Conservation (phyloP, 2,797 vertebrate species). For the Dryobates pubescens region DNA sequence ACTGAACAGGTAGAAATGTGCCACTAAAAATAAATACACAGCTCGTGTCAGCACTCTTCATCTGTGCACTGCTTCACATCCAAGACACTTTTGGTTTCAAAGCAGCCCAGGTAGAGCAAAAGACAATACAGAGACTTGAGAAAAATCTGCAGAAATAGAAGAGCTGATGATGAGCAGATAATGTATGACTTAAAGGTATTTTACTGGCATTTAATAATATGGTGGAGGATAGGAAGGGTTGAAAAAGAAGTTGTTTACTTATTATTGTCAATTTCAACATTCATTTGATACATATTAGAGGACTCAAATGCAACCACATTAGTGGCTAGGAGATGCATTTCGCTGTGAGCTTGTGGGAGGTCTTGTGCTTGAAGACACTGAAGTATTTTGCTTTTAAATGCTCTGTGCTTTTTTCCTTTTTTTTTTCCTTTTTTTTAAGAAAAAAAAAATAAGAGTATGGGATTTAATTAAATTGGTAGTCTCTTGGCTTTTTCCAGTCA, state of each 20-base stretch:
- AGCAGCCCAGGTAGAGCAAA: conserved; percentile 15
- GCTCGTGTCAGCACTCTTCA: neutral
- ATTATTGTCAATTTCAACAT: conserved; percentile 13
- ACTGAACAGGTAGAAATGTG: neutral
- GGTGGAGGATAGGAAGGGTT: conserved; percentile 1
- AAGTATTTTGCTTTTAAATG: conserved; percentile 59
- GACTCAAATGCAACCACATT: neutral
- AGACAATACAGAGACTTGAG: conserved; percentile 13
- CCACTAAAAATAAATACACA: neutral
- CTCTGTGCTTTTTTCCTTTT: neutral
- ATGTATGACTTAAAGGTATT: neutral
- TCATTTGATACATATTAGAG: neutral
- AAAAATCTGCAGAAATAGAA: conserved; percentile 55
- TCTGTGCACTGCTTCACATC: conserved; percentile 13
- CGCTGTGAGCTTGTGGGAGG: neutral
- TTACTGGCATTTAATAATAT: conserved; percentile 14
- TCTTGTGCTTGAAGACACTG: conserved; percentile 33
- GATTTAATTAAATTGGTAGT: conserved; percentile 32
- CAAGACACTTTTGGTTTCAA: conserved; percentile 53
- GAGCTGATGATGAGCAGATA: conserved; percentile 11
- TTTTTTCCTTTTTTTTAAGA: neutral
- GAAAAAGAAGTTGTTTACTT: conserved; percentile 25
- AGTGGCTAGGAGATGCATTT: neutral
- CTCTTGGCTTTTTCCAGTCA: conserved; percentile 35
- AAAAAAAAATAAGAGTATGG: neutral